phyloP scores from a whole-genome alignment of 2,797 vertebrate genomes.

The Eremophila alpestris region DNA sequence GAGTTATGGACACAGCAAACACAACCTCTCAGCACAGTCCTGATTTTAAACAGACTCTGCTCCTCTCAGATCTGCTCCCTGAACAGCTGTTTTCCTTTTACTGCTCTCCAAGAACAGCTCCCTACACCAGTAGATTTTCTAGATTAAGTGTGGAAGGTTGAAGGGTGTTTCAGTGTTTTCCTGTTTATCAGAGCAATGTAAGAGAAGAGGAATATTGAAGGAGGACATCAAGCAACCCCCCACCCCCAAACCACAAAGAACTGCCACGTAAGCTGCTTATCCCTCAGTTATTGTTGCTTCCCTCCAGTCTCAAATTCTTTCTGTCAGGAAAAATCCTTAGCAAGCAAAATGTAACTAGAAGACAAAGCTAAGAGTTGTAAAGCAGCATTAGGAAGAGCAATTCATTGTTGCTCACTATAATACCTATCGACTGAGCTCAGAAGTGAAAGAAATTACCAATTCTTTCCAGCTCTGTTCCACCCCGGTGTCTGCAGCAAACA shows the following conservation, averaged over 20 bases:
- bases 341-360: conserved; percentile 36
- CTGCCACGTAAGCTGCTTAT: conserved; percentile 24
- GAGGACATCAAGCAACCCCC: background rate
- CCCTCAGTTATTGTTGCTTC: background rate
- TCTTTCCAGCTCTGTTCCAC: background rate
- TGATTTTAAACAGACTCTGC: background rate
- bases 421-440: background rate
- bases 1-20: background rate
- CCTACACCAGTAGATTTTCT: background rate
- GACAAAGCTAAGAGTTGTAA: conserved; percentile 30
- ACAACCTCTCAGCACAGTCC: background rate
- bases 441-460: background rate
- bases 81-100: conserved; percentile 47
- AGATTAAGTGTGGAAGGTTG: conserved; percentile 1
- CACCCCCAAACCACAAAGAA: background rate
- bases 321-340: conserved; percentile 17
- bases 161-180: background rate
- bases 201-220: background rate
- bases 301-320: conserved; percentile 48
- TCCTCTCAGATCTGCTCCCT: background rate
- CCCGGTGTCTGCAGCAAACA: background rate
- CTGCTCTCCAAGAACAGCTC: conserved; percentile 19
- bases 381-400: background rate
- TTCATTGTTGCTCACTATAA: background rate
- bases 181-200: conserved; percentile 11